Percentiles rank a stretch among this genome's conserved stretches.
Evolutionary conservation across 2,113 vertebrate genomes (phyloP).

Genomic region (Dissostichus mawsoni): DNA sequence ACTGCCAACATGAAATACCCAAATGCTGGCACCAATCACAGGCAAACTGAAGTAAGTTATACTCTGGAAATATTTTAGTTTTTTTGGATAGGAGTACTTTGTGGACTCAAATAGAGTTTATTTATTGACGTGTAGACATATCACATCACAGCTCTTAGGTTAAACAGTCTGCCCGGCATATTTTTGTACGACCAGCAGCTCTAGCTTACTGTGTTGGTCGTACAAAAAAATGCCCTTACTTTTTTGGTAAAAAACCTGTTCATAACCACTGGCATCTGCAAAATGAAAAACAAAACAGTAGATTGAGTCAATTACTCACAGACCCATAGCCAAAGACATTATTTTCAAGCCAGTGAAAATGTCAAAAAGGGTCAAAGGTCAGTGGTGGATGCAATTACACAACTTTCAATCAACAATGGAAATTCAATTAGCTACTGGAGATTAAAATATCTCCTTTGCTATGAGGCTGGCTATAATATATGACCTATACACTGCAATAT

Average conservation of each 20-base stretch:
- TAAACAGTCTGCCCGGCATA: too few species aligned
- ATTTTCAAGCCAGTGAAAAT: slow-evolving; percentile 17
- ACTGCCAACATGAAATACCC: too few species aligned
- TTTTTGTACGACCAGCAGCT: too few species aligned
- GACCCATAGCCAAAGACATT: background rate
- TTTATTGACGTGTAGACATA: too few species aligned
- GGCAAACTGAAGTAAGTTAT: too few species aligned
- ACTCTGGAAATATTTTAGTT: background rate
- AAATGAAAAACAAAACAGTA: background rate
- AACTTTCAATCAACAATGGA: slow-evolving; percentile 28
- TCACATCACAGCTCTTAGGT: too few species aligned
- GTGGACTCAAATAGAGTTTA: too few species aligned
- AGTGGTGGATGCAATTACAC: slow-evolving; percentile 25
- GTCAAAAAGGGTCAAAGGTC: slow-evolving; percentile 46
- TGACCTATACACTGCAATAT: background rate
- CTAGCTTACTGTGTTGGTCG: too few species aligned
- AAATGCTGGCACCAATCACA: too few species aligned
- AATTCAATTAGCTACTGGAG: slow-evolving; percentile 30
- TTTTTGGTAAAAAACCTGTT: too few species aligned
- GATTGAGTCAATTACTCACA: background rate
- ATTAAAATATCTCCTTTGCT: slow-evolving; percentile 18
- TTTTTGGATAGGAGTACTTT: background rate
- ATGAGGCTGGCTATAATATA: background rate
- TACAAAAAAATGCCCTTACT: too few species aligned
- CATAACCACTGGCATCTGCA: background rate